Evolutionary conservation across 2,797 vertebrate species (phyloP).

Genomic region (Hemibagrus guttatus): DNA sequence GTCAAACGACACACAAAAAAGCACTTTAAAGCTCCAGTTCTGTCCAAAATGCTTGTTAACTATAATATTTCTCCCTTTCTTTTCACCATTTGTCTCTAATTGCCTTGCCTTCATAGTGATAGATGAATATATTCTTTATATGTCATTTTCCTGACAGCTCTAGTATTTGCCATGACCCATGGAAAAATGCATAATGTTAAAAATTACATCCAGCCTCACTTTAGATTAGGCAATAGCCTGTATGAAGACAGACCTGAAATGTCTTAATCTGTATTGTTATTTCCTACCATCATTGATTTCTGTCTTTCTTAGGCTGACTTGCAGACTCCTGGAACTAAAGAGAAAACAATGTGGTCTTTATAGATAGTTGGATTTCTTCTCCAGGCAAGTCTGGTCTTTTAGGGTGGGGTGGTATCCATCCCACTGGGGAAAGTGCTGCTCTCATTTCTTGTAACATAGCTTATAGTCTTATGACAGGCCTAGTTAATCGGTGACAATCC

Average conservation of each 20-base stretch:
- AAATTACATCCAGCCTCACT: background rate
- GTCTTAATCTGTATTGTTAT: slow-evolving; percentile 11
- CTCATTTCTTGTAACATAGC: slow-evolving; percentile 38
- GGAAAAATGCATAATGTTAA: background rate
- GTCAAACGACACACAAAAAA: slow-evolving; percentile 62
- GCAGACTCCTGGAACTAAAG: slow-evolving; percentile 6
- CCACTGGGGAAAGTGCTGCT: slow-evolving; percentile 27
- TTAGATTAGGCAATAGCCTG: background rate
- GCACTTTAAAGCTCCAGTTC: slow-evolving; percentile 47
- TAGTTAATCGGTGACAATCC: slow-evolving; percentile 36
- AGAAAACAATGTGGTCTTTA: slow-evolving; percentile 34
- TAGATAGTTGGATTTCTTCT: slow-evolving; percentile 33
- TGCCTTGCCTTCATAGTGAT: slow-evolving; percentile 63
- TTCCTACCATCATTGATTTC: background rate
- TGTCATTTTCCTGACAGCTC: slow-evolving; percentile 4
- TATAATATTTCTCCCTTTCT: slow-evolving; percentile 36
- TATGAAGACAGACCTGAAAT: slow-evolving; percentile 8
- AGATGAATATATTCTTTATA: slow-evolving; percentile 53
- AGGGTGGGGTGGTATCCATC: slow-evolving; percentile 11
- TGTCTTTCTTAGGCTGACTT: background rate
- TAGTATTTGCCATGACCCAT: slow-evolving; percentile 10
- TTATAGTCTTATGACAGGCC: slow-evolving; percentile 32
- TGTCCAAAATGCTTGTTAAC: slow-evolving; percentile 65
- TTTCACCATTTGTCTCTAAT: slow-evolving; percentile 41
- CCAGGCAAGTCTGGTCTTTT: slow-evolving; percentile 18